These are phyloP conservation scores for Trichonephila clavata DNA, from an alignment of 1,140 invertebrate species.

Conservation along the genomic window DNA sequence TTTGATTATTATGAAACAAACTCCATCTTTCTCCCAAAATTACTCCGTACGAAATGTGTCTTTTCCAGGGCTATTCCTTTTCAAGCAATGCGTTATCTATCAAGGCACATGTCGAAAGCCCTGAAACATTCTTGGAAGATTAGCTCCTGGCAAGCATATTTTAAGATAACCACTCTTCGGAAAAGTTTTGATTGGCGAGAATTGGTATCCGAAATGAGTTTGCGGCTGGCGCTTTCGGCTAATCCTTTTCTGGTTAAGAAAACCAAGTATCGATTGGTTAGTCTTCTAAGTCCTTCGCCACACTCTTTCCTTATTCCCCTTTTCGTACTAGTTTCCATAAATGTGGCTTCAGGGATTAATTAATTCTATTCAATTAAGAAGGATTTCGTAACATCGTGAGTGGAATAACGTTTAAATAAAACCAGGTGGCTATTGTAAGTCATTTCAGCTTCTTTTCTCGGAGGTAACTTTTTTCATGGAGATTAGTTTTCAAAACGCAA, in stretches of 20 bases:
- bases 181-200: conserved; percentile 65
- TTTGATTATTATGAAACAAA: conserved; percentile 45
- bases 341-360: conserved; percentile 66
- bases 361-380: conserved; percentile 68
- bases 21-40: conserved; percentile 35
- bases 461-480: not conserved
- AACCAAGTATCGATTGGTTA: conserved; percentile 60
- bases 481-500: not conserved
- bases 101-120: conserved; percentile 48
- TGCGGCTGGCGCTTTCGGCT: conserved; percentile 51
- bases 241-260: conserved; percentile 59
- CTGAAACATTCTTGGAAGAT: conserved; percentile 29
- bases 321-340: conserved; percentile 55
- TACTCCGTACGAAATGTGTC: conserved; percentile 10
- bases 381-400: conserved; percentile 43
- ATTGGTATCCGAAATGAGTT: conserved; percentile 43
- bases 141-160: conserved; percentile 52
- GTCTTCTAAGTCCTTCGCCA: conserved; percentile 33
- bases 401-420: conserved; percentile 18
- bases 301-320: conserved; percentile 3
- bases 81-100: conserved; percentile 41
- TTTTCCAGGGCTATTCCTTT: not conserved
- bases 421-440: conserved; percentile 41
- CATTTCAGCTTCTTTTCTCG: conserved; percentile 7
- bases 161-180: conserved; percentile 39